phyloP scores from a whole-genome alignment of 2,888 invertebrate genomes.

The Dendrolimus houi region DNA sequence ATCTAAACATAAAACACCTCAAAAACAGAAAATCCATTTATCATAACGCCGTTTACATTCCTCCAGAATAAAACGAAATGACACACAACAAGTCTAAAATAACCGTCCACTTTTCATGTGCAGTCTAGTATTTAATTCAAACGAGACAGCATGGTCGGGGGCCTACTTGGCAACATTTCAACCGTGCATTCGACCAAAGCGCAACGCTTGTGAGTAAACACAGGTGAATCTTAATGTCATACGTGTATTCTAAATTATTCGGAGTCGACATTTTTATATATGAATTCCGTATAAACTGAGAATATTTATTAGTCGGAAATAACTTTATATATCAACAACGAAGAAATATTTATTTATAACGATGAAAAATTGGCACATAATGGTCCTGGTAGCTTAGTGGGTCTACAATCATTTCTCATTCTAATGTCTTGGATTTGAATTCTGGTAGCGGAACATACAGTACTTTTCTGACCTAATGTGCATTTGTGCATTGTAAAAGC shows the following conservation, averaged over 20 bases:
- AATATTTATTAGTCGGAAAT: background rate
- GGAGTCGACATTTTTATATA: background rate
- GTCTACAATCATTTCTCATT: too few relatives aligned
- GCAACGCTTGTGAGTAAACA: slow-evolving; percentile 22
- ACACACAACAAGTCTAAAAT: slow-evolving; percentile 19
- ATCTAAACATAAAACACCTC: background rate
- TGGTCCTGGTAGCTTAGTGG: too few relatives aligned
- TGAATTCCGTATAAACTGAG: background rate
- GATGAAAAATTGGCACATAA: too few relatives aligned
- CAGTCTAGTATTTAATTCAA: slow-evolving; percentile 25
- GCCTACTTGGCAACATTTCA: slow-evolving; percentile 35
- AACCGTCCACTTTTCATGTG: slow-evolving; percentile 18
- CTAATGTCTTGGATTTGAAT: too few relatives aligned
- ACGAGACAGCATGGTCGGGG: slow-evolving; percentile 5
- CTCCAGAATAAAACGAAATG: slow-evolving; percentile 1
- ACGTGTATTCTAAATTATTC: background rate
- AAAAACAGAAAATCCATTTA: background rate
- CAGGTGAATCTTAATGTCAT: slow-evolving; percentile 17
- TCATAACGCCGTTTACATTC: background rate
- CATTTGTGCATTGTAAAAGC: too few relatives aligned
- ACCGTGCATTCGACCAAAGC: slow-evolving; percentile 23
- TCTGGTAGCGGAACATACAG: too few relatives aligned
- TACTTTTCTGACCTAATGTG: too few relatives aligned
- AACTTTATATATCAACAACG: too few relatives aligned
- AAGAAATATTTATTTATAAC: too few relatives aligned